phyloP scores from a whole-genome alignment of 2,113 vertebrate species.

The Salvelinus alpinus region DNA sequence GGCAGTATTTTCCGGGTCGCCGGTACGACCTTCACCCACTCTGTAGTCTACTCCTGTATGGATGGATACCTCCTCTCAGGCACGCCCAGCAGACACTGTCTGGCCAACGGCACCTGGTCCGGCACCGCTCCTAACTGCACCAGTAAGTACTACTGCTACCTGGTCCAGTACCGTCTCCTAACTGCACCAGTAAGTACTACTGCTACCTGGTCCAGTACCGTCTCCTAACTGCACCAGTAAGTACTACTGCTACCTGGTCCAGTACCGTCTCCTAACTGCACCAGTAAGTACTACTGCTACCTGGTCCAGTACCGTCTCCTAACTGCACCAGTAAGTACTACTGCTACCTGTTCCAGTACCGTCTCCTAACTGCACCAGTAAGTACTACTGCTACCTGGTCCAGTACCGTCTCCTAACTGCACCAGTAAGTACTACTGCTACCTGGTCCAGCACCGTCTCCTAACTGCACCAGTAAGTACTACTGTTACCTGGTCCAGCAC shows the following conservation, averaged over 20 bases:
- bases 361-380: background rate
- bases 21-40: slow-evolving; percentile 89
- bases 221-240: too few relatives aligned
- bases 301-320: too few relatives aligned
- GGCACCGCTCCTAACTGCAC: slow-evolving; percentile 92
- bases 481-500: slow-evolving; percentile 85
- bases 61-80: slow-evolving; percentile 93
- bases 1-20: slow-evolving; percentile 87
- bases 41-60: slow-evolving; percentile 90
- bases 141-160: slow-evolving; percentile 80
- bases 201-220: too few relatives aligned
- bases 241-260: too few relatives aligned
- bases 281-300: too few relatives aligned
- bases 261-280: too few relatives aligned
- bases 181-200: slow-evolving; percentile 89
- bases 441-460: too few relatives aligned
- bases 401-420: too few relatives aligned
- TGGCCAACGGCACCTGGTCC: slow-evolving; percentile 96
- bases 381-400: too few relatives aligned
- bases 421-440: too few relatives aligned
- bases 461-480: too few relatives aligned
- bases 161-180: slow-evolving; percentile 90
- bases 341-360: slow-evolving; percentile 85
- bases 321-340: too few relatives aligned
- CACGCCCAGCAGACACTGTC: slow-evolving; percentile 87